Base-by-base conservation (phyloP, 2,888 invertebrate species). In the Drosophila nr. perissopoda region DNA sequence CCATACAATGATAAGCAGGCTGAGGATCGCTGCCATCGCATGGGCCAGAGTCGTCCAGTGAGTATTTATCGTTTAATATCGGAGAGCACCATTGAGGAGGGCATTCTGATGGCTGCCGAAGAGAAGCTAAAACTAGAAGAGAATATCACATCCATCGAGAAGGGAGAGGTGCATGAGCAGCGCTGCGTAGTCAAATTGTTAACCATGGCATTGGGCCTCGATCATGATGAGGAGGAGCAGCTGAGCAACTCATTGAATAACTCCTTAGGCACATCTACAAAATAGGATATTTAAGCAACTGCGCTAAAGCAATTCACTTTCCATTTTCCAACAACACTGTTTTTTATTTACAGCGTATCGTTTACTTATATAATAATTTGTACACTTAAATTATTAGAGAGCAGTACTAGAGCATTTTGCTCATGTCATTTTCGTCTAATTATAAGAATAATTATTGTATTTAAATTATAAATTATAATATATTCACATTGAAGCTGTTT, bases 1-100 rank as follows among this genome's bases (percentile, higher is more conserved):
- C 99, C 99, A 0, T 99, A 99, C 93, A 99, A 99, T 93, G 99
- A 99, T 93, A 99, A 98, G 93, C 98, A 99, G 93, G 99, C 99
- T 0, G 99, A 99, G 92, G 99, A 99, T 94, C 94, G 96, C 76
- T 96, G 96, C 91, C 96, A 96, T 92, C 94, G 96, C 34, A 95
- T 96, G 95, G 96, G 96, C 0, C 96, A 96, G 91, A 95, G 94
- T 1, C 96, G 97, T 79, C 96, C 97, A 0, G 99, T 99, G 10
- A 95, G 94, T 46, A 97, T 99, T 72, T 96, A 97, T 92, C 95
- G 98, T 84, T 94, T 99, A 59, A 94, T 99, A 72, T 96, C 97
- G 73, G 95, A 96, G 85, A 96, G 96, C 61, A 98, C 98, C 16
- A 97, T 99, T 78, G 99, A 99, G 93, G 98, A 98, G 92, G 97